Conservation (phyloP, 53 echinoderm and acorn worm genomes). For the Astropecten irregularis region DNA sequence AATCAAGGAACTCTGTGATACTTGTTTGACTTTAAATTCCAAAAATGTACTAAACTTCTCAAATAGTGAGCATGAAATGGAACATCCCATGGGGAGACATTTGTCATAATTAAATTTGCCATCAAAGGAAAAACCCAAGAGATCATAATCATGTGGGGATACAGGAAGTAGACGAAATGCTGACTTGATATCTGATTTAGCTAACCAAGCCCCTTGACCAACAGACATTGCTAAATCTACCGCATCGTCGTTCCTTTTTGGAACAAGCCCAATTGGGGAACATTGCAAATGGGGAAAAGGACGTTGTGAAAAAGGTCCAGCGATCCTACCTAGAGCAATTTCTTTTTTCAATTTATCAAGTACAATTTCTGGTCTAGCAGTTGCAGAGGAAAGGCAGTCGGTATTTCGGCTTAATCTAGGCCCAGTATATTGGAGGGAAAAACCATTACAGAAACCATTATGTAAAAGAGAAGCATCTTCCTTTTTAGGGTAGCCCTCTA, state of each 20-base stretch:
- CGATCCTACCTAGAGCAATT: background rate
- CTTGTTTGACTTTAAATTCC: background rate
- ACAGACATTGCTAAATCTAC: background rate
- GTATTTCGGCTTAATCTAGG: background rate
- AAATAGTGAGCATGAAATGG: conserved; percentile 40
- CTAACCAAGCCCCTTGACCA: conserved; percentile 34
- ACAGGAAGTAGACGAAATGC: conserved; percentile 34
- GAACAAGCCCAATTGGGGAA: too few relatives aligned
- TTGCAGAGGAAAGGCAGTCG: background rate
- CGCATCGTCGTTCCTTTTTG: too few relatives aligned
- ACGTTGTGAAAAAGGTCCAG: background rate
- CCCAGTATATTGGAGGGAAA: background rate
- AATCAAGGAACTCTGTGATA: background rate
- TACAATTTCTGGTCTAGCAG: background rate
- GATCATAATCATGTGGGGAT: conserved; percentile 1
- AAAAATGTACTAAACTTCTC: too few relatives aligned
- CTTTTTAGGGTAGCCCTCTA: background rate
- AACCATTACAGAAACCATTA: conserved; percentile 14
- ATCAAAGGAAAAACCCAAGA: too few relatives aligned
- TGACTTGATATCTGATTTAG: conserved; percentile 41
- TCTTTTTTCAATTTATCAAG: background rate
- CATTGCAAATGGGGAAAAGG: too few relatives aligned
- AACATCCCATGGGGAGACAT: conserved; percentile 65
- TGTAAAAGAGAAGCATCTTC: background rate
- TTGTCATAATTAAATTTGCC: conserved; percentile 51